A percentile compares a stretch with the other conserved stretches of the same genome.
phyloP scores from a whole-genome alignment of 1,140 invertebrate species.

The Drosophila rufa region DNA sequence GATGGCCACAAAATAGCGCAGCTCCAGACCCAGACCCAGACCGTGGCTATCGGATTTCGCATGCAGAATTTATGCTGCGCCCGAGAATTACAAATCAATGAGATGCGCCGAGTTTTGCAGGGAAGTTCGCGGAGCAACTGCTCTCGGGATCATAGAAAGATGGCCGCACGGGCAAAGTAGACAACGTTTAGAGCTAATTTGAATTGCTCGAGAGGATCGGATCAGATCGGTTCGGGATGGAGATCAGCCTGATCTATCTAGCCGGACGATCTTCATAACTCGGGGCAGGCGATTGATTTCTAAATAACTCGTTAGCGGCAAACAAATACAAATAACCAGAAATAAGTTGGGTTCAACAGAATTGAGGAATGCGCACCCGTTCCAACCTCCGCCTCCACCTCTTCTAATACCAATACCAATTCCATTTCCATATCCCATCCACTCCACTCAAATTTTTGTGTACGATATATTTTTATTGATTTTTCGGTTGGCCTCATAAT shows the following conservation, averaged over 20 bases:
- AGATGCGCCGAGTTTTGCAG: slow-evolving; percentile 53
- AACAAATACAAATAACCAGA: slow-evolving; percentile 29
- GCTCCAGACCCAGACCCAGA: slow-evolving; percentile 15
- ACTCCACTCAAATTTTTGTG: slow-evolving; percentile 53
- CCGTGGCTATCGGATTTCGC: slow-evolving; percentile 77
- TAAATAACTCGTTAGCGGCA: slow-evolving; percentile 69
- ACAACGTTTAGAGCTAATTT: slow-evolving; percentile 61
- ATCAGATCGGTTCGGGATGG: neutral
- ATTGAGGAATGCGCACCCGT: slow-evolving; percentile 61
- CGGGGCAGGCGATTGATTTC: slow-evolving; percentile 44
- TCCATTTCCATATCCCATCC: slow-evolving; percentile 18
- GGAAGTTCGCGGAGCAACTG: neutral
- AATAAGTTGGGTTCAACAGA: slow-evolving; percentile 34
- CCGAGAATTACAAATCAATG: slow-evolving; percentile 82
- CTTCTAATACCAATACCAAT: neutral
- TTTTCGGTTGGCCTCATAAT: slow-evolving; percentile 67
- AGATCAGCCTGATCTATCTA: slow-evolving; percentile 4
- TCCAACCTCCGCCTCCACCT: slow-evolving; percentile 2
- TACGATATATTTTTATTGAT: slow-evolving; percentile 79
- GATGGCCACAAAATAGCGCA: slow-evolving; percentile 58
- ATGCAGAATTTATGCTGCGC: slow-evolving; percentile 76
- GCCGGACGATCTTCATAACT: slow-evolving; percentile 31
- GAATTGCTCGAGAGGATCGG: slow-evolving; percentile 23
- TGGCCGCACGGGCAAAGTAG: slow-evolving; percentile 47
- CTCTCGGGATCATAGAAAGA: slow-evolving; percentile 47